Conservation (phyloP, 2,888 invertebrate genomes). For the Temnothorax unifasciatus region DNA sequence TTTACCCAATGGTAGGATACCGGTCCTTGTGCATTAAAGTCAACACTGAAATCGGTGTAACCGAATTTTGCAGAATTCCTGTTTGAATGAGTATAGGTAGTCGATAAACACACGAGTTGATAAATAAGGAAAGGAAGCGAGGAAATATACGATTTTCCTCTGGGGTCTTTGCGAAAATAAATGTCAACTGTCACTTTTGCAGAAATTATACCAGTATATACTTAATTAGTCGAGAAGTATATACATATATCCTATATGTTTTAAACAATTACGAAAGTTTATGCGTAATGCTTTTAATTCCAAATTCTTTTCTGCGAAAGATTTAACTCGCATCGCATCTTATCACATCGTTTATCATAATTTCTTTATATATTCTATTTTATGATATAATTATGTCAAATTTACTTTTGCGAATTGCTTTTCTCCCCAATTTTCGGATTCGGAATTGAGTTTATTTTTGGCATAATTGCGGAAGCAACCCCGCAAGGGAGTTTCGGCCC, state of each 20-base stretch:
- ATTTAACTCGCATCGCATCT: neutral
- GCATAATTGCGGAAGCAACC: neutral
- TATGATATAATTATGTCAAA: neutral
- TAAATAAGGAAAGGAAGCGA: constrained; percentile 1
- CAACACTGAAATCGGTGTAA: neutral
- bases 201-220: neutral
- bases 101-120: neutral
- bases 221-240: neutral
- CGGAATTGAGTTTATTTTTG: constrained; percentile 12
- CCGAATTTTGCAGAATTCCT: neutral
- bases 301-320: neutral
- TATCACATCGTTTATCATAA: neutral
- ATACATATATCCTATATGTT: neutral
- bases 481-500: neutral
- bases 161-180: neutral
- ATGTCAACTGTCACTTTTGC: neutral
- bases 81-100: neutral
- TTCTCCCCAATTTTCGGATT: neutral
- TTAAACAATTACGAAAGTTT: neutral
- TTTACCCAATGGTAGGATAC: neutral
- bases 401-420: neutral
- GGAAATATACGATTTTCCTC: neutral
- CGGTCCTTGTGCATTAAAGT: neutral
- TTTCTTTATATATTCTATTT: neutral
- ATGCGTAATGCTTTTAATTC: neutral